Percentiles rank a stretch among this genome's conserved stretches.
Conservation (phyloP, 23 tunicate species). For the Phallusia fumigata region DNA sequence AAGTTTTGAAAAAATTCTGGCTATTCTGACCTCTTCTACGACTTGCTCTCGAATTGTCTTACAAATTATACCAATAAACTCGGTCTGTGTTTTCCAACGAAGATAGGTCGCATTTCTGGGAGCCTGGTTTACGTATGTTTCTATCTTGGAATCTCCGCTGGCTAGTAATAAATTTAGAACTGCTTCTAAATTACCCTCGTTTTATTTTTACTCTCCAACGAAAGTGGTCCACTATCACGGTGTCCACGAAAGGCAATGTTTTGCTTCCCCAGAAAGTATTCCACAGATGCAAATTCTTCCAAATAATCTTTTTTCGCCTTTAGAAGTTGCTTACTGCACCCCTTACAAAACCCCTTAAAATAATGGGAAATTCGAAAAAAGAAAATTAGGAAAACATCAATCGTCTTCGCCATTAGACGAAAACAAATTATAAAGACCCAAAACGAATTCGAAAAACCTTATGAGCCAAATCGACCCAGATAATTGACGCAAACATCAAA, state of each 20-base stretch:
- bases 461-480: too few relatives aligned
- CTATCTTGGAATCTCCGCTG: constrained; percentile 27
- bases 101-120: constrained; percentile 26
- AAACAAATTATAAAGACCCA: too few relatives aligned
- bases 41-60: constrained; percentile 18
- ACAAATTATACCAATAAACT: constrained; percentile 27
- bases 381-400: too few relatives aligned
- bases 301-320: constrained; percentile 22
- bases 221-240: constrained; percentile 10
- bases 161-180: constrained; percentile 9
- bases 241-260: constrained; percentile 14
- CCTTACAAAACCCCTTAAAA: too few relatives aligned
- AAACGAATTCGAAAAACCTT: too few relatives aligned
- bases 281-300: constrained; percentile 30
- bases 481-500: too few relatives aligned
- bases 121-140: constrained; percentile 28
- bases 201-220: too few relatives aligned
- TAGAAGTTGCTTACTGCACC: constrained; percentile 26
- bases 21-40: constrained; percentile 9
- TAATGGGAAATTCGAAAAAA: too few relatives aligned
- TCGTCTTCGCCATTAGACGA: too few relatives aligned
- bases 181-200: not conserved
- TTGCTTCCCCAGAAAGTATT: constrained; percentile 21
- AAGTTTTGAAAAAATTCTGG: constrained; percentile 16
- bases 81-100: constrained; percentile 28